Base-by-base conservation (phyloP, 2,797 vertebrate genomes). In the Mormyrops attenuatus region DNA sequence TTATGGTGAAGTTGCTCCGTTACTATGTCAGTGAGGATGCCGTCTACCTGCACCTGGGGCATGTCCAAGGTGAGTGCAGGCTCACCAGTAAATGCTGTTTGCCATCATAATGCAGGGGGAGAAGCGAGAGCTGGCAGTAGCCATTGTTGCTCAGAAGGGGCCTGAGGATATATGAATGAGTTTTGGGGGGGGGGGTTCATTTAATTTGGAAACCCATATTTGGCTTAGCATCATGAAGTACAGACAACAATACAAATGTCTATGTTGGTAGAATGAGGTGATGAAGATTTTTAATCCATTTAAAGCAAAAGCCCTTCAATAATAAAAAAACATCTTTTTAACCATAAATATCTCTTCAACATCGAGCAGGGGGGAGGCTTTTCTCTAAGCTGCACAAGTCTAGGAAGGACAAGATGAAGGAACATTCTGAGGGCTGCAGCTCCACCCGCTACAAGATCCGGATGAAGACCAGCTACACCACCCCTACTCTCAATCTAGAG, bases 11-110 rank as follows among this genome's bases (percentile, higher is more conserved):
- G 94, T 93, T 99, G 91, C 93, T 99, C 84, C 94, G 97, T 90
- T 99, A 99, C 93, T 99, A 97, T 0, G 94, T 98, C 93, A 99
- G 97, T 0, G 98, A 99, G 91, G 98, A 99, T 89, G 96, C 97
- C 1, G 97, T 99, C 93, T 99, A 99, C 92, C 96, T 99, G 88
- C 98, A 98, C 92, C 95, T 99, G 90, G 98, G 99, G 90, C 96
- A 99, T 0, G 94, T 99, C 89, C 96, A 97, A 96, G 98, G 99
- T 99, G 92, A 97, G 96, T 30, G 9, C 34, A 13, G 63, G 17
- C 52, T 60, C 15, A 57, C 30, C 22, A 38, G 50, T 3, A 57
- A 55, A 87, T 6, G 5, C 50, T 87, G 11, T 34, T n/a, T 7
- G 13, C 26, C 85, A 30, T 53, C 26, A 50, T 50, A 85, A 50